Evolutionary conservation across 2,113 vertebrate genomes (phyloP).

Genomic region (Dipodomys ordii): DNA sequence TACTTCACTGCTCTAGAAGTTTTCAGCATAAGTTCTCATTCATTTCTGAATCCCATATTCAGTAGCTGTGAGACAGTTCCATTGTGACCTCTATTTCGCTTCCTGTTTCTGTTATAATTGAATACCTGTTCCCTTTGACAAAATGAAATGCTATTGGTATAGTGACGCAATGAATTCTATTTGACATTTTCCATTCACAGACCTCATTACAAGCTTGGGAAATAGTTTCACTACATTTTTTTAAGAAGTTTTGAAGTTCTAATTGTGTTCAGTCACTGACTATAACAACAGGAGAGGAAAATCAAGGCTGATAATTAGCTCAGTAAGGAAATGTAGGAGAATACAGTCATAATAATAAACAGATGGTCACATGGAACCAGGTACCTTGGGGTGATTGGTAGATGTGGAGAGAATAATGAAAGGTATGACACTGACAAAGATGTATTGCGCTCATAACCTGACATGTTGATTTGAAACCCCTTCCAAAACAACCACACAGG

Average conservation of each 20-base stretch:
- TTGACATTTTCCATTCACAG: conserved; percentile 17
- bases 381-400: too few relatives aligned
- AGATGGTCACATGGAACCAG: too few relatives aligned
- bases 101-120: neutral
- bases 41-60: neutral
- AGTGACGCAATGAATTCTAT: neutral
- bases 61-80: neutral
- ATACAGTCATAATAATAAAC: too few relatives aligned
- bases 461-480: too few relatives aligned
- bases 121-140: neutral
- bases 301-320: neutral
- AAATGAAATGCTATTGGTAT: neutral
- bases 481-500: too few relatives aligned
- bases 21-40: neutral
- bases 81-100: neutral
- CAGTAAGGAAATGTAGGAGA: too few relatives aligned
- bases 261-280: neutral
- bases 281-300: neutral
- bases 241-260: neutral
- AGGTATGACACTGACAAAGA: too few relatives aligned
- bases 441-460: too few relatives aligned
- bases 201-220: neutral
- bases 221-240: neutral
- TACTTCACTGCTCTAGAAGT: neutral
- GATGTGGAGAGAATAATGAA: too few relatives aligned